Percentiles rank a stretch among this genome's conserved stretches.
phyloP scores from a whole-genome alignment of 2,888 invertebrate genomes.

The Acleris emargana region DNA sequence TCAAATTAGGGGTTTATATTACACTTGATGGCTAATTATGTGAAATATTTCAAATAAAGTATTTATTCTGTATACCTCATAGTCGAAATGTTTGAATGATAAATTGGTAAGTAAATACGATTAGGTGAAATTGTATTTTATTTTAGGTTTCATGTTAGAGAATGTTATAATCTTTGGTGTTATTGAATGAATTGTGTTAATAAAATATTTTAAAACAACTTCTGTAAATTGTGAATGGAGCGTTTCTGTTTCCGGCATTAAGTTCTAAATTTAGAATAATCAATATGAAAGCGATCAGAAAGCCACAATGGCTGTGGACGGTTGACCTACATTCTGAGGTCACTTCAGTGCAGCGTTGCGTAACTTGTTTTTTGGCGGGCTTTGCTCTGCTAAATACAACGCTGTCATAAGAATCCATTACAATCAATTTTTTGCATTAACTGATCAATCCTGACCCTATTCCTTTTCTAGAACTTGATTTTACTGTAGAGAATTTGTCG shows the following conservation, averaged over 20 bases:
- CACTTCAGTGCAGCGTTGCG: background rate
- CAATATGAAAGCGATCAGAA: conserved; percentile 25
- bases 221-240: conserved; percentile 75
- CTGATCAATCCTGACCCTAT: too few relatives aligned
- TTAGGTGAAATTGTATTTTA: conserved; percentile 81
- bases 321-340: conserved; percentile 29
- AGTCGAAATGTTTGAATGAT: conserved; percentile 83
- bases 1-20: conserved; percentile 57
- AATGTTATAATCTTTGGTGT: conserved; percentile 85
- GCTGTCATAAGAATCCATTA: too few relatives aligned
- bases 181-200: conserved; percentile 85
- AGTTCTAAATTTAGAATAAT: conserved; percentile 27
- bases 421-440: too few relatives aligned
- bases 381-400: too few relatives aligned
- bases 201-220: conserved; percentile 84
- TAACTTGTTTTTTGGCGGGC: conserved; percentile 14
- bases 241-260: conserved; percentile 61
- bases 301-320: conserved; percentile 16
- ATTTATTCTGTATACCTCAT: conserved; percentile 82
- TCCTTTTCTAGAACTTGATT: too few relatives aligned
- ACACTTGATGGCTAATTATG: conserved; percentile 75
- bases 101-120: conserved; percentile 81
- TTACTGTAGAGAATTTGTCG: too few relatives aligned
- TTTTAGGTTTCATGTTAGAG: conserved; percentile 84
- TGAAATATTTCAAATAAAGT: conserved; percentile 70